Percentiles rank a stretch among this genome's conserved stretches.
Conservation (phyloP, 1,140 invertebrate genomes). For the Drosophila melanogaster region Release_6_plus_ISO1_MT NT_033779.5:13651501-13652000, state of each 20-base stretch:
- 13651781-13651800: conserved; percentile 27
- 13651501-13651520: conserved; percentile 63
- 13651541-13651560: conserved; percentile 60
- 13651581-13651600: conserved; percentile 33
- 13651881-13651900: conserved; percentile 22
- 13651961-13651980: background rate
- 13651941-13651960: background rate
- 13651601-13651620: background rate
- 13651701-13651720: conserved; percentile 62
- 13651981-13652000: background rate
- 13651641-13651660: conserved; percentile 59
- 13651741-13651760: conserved; percentile 69
- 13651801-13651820: conserved; percentile 67
- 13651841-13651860: conserved; percentile 77
- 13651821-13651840: conserved; percentile 25
- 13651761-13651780: conserved; percentile 5
- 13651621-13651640: conserved; percentile 23
- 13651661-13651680: conserved; percentile 51
- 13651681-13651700: conserved; percentile 30
- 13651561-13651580: conserved; percentile 61
- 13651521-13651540: conserved; percentile 71
- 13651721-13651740: conserved; percentile 70
- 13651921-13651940: background rate
- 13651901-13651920: background rate
- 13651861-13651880: conserved; percentile 59